Percentiles rank a stretch among this genome's conserved stretches.
phyloP scores from a whole-genome alignment of 2,888 invertebrate genomes.

The Scotopteryx bipunctaria region DNA sequence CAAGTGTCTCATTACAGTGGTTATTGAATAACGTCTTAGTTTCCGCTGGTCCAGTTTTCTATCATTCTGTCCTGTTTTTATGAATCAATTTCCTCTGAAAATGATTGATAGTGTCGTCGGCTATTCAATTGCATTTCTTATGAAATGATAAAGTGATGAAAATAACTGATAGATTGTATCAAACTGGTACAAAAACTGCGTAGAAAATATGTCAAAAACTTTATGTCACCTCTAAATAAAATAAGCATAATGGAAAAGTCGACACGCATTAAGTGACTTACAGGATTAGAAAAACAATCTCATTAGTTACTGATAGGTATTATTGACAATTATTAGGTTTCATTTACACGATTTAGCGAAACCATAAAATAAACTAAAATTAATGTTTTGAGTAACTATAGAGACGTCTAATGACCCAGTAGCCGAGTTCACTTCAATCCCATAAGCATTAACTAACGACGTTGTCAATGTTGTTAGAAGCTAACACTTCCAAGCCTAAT shows the following conservation, averaged over 20 bases:
- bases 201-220: no score
- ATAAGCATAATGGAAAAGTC: no score
- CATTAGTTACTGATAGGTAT: no score
- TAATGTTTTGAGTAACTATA: neutral
- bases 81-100: slow-evolving; percentile 35
- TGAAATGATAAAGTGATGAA: neutral
- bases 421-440: slow-evolving; percentile 1
- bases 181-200: no score
- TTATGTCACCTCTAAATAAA: no score
- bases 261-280: no score
- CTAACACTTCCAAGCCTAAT: slow-evolving; percentile 29
- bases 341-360: no score
- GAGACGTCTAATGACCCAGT: neutral
- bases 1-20: slow-evolving; percentile 30
- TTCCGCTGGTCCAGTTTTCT: slow-evolving; percentile 39
- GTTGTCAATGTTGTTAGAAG: slow-evolving; percentile 16
- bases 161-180: no score
- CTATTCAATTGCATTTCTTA: slow-evolving; percentile 2
- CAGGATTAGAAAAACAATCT: no score
- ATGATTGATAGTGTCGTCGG: slow-evolving; percentile 26
- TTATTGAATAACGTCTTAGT: slow-evolving; percentile 35
- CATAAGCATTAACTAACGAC: slow-evolving; percentile 12
- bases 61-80: slow-evolving; percentile 37
- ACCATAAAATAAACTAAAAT: neutral
- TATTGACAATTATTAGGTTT: no score